Base-by-base conservation (phyloP, 2,888 invertebrate genomes). In the Latheticus oryzae region DNA sequence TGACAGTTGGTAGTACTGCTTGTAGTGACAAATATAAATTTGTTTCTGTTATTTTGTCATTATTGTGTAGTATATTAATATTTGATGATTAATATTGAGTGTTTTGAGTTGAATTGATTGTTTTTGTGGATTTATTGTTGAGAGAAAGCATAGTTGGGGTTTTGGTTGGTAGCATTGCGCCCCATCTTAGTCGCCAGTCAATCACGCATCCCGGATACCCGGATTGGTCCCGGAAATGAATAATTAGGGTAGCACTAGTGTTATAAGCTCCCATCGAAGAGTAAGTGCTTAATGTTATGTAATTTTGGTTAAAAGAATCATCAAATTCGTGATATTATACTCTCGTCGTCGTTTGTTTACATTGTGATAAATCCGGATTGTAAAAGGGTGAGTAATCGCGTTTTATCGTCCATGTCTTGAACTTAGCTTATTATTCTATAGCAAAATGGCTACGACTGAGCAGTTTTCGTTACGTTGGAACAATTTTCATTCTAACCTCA, bases 401-500 rank as follows among this genome's bases (percentile, higher is more conserved):
- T 37, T 26, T 51, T 56, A 50, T 42, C 52, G 38, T 32, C 42
- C 17, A 47, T 47, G 47, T 33, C 35, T 47, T 47, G 13, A 47
- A 17, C 47, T 47, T 21, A n/a, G n/a, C n/a, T 23, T 17, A 23
- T 42, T 21, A 17, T 37, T 55, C 4, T 47, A 52, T 54, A 26
- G 47, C 52, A 73, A 70, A 67, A 76, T 76, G 75, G 73, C 77
- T 55, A 81, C 84, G 76, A 82, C 85, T 43, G 88, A 88, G 78
- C 88, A 88, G 76, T 88, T 87, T 77, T 88, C 89, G 51, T 78
- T 90, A 69, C 83, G 88, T 68, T 90, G 90, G 90, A 90, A 90
- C 76, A 90, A 90, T 76, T 90, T 89, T 79, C 88, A 89, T 75
- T 84, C 86, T 62, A 90, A 90, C 78, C 78, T 90, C 65, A 85